phyloP scores from a whole-genome alignment of 1,140 invertebrate species.

The Dinoponera quadriceps region DNA sequence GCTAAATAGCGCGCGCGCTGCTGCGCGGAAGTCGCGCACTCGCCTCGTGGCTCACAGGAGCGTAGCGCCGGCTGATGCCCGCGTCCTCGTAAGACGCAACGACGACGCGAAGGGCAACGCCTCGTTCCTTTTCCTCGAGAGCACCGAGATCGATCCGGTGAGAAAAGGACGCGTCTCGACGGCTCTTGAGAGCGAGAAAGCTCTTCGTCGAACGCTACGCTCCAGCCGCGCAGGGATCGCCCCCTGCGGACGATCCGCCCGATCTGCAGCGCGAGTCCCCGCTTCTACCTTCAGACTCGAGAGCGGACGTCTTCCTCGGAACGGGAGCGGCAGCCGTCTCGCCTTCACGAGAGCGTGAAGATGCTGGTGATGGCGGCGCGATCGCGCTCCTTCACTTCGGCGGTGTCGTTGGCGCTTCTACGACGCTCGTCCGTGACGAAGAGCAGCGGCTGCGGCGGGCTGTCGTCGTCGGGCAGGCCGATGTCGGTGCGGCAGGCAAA shows the following conservation, averaged over 20 bases:
- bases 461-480: background rate
- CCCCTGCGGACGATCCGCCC: too few species aligned
- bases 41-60: conserved; percentile 3
- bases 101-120: too few species aligned
- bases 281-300: background rate
- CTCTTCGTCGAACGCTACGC: too few species aligned
- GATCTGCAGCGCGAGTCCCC: too few species aligned
- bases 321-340: conserved; percentile 15
- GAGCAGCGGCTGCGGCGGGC: conserved; percentile 25
- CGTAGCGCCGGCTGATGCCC: background rate
- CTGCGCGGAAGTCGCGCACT: background rate
- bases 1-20: conserved; percentile 35
- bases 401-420: background rate
- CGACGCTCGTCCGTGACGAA: conserved; percentile 18
- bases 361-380: conserved; percentile 37
- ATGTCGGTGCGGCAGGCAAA: conserved; percentile 63
- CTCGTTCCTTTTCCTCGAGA: too few species aligned
- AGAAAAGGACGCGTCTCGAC: too few species aligned
- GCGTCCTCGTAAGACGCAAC: background rate
- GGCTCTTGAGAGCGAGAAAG: too few species aligned
- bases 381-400: conserved; percentile 15
- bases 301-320: background rate
- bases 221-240: too few species aligned
- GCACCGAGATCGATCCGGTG: too few species aligned
- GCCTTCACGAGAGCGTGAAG: conserved; percentile 47